A percentile compares a stretch with the other conserved stretches of the same genome.
Evolutionary conservation across 2,797 vertebrate genomes (phyloP).

Genomic region (Merluccius polli): DNA sequence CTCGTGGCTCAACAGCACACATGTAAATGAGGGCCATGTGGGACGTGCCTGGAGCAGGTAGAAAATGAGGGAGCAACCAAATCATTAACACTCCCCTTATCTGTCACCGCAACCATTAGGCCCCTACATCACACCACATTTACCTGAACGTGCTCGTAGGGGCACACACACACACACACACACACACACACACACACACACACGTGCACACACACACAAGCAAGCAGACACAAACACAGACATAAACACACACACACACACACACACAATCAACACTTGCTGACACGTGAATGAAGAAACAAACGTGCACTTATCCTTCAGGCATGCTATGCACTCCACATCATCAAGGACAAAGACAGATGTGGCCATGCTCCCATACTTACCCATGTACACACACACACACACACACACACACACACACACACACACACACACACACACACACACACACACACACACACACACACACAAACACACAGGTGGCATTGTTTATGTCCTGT

Average conservation of each 20-base stretch:
- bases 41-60: neutral
- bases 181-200: neutral
- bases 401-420: slow-evolving; percentile 13
- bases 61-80: slow-evolving; percentile 7
- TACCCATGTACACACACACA: slow-evolving; percentile 10
- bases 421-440: slow-evolving; percentile 8
- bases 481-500: slow-evolving; percentile 29
- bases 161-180: neutral
- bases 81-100: slow-evolving; percentile 20
- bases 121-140: slow-evolving; percentile 9
- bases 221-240: slow-evolving; percentile 15
- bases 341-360: neutral
- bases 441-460: slow-evolving; percentile 13
- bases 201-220: slow-evolving; percentile 1
- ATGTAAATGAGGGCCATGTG: slow-evolving; percentile 5
- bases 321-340: no score
- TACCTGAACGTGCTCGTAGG: neutral
- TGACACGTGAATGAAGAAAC: neutral
- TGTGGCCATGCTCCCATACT: slow-evolving; percentile 2
- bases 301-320: neutral
- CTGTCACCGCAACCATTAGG: slow-evolving; percentile 11
- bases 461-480: slow-evolving; percentile 18
- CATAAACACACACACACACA: slow-evolving; percentile 14
- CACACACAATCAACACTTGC: slow-evolving; percentile 7
- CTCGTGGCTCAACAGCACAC: neutral